A percentile compares a stretch with the other conserved stretches of the same genome.
These are phyloP conservation scores for Zootoca vivipara DNA, from an alignment of 2,113 vertebrate species.

Conservation along the genomic window DNA sequence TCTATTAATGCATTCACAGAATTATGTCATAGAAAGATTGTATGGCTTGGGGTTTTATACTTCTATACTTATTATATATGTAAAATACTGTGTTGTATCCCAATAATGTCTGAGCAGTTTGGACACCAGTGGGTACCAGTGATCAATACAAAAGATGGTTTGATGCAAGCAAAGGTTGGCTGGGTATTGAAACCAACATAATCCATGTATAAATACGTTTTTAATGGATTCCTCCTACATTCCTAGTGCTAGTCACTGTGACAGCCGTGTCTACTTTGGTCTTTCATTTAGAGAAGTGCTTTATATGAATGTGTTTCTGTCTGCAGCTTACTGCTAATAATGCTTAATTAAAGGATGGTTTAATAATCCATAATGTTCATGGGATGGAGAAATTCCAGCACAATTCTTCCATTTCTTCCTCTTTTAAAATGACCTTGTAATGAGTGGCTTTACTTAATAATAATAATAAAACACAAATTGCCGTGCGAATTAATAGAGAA, in stretches of 20 bases:
- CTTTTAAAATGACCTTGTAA: constrained; percentile 25
- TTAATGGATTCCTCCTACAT: too few species aligned
- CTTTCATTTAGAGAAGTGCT: background rate
- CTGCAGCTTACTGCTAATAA: constrained; percentile 10
- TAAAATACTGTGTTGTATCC: too few species aligned
- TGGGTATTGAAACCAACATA: too few species aligned
- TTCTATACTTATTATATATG: too few species aligned
- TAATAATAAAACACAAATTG: background rate
- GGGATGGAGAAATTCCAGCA: constrained; percentile 11
- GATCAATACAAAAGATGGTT: too few species aligned
- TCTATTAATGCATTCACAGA: too few species aligned
- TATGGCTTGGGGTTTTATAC: too few species aligned
- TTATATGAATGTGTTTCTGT: background rate
- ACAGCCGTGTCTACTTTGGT: background rate
- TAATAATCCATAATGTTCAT: constrained; percentile 38
- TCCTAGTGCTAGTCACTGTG: background rate
- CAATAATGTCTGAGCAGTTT: too few species aligned
- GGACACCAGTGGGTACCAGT: too few species aligned
- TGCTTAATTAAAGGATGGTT: constrained; percentile 7
- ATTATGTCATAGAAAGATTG: too few species aligned
- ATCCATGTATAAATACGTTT: too few species aligned
- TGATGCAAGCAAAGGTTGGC: too few species aligned
- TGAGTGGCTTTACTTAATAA: constrained; percentile 33
- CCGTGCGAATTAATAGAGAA: background rate
- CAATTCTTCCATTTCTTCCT: constrained; percentile 20